Base-by-base conservation (phyloP, 1,140 invertebrate species). In the Druon quercuslanigerum region DNA sequence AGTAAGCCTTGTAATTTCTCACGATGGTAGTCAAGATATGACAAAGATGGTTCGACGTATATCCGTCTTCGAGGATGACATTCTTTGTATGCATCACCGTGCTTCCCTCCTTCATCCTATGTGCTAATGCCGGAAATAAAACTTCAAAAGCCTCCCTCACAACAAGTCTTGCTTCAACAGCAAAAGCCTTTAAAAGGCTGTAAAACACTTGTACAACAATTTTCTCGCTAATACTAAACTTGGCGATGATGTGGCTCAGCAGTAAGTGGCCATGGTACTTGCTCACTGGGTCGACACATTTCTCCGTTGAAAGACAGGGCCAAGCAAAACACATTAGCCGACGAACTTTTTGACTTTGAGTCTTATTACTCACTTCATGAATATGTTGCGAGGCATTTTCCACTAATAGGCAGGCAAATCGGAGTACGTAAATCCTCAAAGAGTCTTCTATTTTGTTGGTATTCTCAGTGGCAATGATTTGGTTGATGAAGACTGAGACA, bases 81-180 rank as follows among this genome's bases (percentile, higher is more conserved):
- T 99, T 99, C 91, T 99, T 99, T 1, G 98, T 99, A 97, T 98
- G 99, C 4, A 99, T 90, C 97, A 99, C 98, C 6, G 95, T 97
- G 90, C 99, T 97, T 13, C 98, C 98, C 91, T 99, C 97, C 88
- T 99, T 96, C 97, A 99, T 98, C 73, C 98, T 92, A 9, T 96
- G 94, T 3, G 98, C 98, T 95, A 99, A 97, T 0, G 98, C 97
- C 0, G 98, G 98, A 0, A 98, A 99, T 3, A 99, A 91, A 70
- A 99, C 98, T 91, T 99, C 98, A 6, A 99, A 90, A 3, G 98
- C 98, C 90, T 99, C 97, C 9, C 97, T 92, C 0, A 99, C 98
- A 50, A 99, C 97, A 73, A 93, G 94, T 72, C 98, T 92, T 0
- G 98, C 98, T 89, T 99, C 98, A 7, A 98, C 93, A 0, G 97